Percentiles rank a stretch among this genome's conserved stretches.
These are phyloP conservation scores for Pseudochaenichthys georgianus DNA, from an alignment of 2,797 vertebrate genomes.

Conservation along the genomic window DNA sequence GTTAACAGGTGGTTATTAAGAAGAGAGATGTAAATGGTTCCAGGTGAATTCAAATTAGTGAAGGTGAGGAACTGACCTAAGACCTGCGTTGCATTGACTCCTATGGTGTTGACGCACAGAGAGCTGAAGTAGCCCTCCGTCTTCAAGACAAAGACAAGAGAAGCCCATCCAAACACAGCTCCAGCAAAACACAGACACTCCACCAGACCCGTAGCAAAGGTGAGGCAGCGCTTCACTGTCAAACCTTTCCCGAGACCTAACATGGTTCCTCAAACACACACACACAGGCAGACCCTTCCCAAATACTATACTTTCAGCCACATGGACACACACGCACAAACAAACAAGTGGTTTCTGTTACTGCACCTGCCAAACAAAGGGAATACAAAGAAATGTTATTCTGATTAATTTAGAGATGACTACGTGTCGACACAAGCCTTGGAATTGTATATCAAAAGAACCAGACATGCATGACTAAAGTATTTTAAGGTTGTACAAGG, in stretches of 20 bases:
- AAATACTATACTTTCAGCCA: background rate
- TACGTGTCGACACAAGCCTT: background rate
- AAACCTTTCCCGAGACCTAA: constrained; percentile 41
- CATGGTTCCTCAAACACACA: constrained; percentile 64
- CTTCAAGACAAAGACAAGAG: constrained; percentile 92
- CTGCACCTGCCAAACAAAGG: constrained; percentile 17
- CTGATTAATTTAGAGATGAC: background rate
- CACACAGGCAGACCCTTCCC: background rate
- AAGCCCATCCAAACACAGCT: constrained; percentile 92
- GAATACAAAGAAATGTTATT: background rate
- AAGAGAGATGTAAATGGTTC: too few species aligned
- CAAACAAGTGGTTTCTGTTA: constrained; percentile 9
- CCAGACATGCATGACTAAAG: background rate
- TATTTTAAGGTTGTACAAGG: background rate
- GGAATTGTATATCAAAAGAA: background rate
- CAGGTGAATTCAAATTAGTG: background rate
- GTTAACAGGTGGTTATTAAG: background rate
- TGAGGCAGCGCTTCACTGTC: constrained; percentile 78
- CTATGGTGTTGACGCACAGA: constrained; percentile 81
- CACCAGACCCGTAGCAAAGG: constrained; percentile 88
- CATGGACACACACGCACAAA: constrained; percentile 13
- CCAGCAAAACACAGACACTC: constrained; percentile 93
- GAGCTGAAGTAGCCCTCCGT: constrained; percentile 86
- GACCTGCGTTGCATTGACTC: constrained; percentile 51
- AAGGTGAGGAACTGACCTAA: constrained; percentile 64